Evolutionary conservation across 2,113 vertebrate genomes (phyloP).

Genomic region (Lucifuga dentata): DNA sequence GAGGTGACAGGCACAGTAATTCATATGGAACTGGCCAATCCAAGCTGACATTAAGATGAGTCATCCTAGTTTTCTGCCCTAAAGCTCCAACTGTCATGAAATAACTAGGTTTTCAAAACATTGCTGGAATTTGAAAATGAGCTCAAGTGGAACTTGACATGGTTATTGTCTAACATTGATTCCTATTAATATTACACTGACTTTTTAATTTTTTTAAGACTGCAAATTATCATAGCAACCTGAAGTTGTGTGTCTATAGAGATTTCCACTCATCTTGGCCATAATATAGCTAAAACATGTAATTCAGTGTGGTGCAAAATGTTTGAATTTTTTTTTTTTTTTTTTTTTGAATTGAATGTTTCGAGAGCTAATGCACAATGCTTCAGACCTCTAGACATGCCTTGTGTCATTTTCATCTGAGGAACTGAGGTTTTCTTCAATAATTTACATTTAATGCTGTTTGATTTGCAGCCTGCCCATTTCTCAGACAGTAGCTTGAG

Average conservation of each 20-base stretch:
- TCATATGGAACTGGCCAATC: too few species aligned
- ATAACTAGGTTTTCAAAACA: too few species aligned
- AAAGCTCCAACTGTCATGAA: too few species aligned
- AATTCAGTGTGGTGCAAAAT: slow-evolving; percentile 54
- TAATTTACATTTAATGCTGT: slow-evolving; percentile 49
- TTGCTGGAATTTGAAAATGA: background rate
- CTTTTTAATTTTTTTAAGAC: too few species aligned
- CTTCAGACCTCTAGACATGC: slow-evolving; percentile 56
- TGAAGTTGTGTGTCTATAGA: too few species aligned
- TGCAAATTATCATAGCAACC: too few species aligned
- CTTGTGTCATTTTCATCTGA: slow-evolving; percentile 50
- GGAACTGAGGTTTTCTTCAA: slow-evolving; percentile 17
- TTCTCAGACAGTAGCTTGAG: slow-evolving; percentile 33
- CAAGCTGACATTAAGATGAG: background rate
- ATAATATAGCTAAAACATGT: background rate
- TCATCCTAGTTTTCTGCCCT: too few species aligned
- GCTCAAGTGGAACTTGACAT: background rate
- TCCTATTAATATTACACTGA: too few species aligned
- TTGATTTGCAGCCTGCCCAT: slow-evolving; percentile 44
- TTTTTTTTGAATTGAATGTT: slow-evolving; percentile 41
- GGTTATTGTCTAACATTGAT: background rate
- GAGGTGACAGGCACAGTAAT: too few species aligned
- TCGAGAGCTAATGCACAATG: slow-evolving; percentile 39
- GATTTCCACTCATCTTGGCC: too few species aligned
- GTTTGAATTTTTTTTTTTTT: slow-evolving; percentile 33